phyloP scores from a whole-genome alignment of 2,113 vertebrate genomes.

The Varanus komodoensis region DNA sequence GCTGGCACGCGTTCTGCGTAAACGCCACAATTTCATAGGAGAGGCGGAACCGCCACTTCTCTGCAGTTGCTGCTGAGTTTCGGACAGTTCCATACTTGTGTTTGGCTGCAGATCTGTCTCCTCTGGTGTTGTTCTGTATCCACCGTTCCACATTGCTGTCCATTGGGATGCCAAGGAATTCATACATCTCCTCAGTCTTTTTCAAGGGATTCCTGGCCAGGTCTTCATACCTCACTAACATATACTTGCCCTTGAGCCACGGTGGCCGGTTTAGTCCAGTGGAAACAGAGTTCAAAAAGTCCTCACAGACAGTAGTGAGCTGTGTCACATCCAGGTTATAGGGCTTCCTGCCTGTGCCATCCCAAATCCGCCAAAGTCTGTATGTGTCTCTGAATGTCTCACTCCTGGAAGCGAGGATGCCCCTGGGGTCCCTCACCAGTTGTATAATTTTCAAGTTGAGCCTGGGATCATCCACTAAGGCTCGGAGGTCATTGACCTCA shows the following conservation, averaged over 20 bases:
- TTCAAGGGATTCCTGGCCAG: conserved; percentile 91
- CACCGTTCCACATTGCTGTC: conserved; percentile 91
- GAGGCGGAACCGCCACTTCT: conserved; percentile 95
- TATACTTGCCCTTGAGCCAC: conserved; percentile 97
- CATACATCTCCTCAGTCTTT: conserved; percentile 95
- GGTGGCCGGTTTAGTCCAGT: conserved; percentile 88
- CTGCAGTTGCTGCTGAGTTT: conserved; percentile 92
- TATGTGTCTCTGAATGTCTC: conserved; percentile 96
- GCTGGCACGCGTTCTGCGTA: conserved; percentile 91
- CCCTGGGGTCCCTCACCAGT: conserved; percentile 93
- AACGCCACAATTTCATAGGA: conserved; percentile 95
- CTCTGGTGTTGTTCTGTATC: conserved; percentile 95
- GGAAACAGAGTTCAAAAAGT: conserved; percentile 92
- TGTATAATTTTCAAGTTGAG: conserved; percentile 97
- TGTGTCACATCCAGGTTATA: conserved; percentile 93
- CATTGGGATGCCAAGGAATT: conserved; percentile 91
- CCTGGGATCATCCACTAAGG: conserved; percentile 92
- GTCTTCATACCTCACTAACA: conserved; percentile 97
- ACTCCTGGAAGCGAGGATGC: conserved; percentile 92
- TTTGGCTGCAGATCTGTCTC: conserved; percentile 90
- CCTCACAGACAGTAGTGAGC: conserved; percentile 93
- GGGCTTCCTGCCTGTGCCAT: conserved; percentile 91
- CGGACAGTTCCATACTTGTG: conserved; percentile 95
- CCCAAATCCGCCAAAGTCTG: conserved; percentile 96
- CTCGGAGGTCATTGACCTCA: conserved; percentile 89